Conservation (phyloP, 1,140 invertebrate species). For the Yoshiicerus persimilis region DNA sequence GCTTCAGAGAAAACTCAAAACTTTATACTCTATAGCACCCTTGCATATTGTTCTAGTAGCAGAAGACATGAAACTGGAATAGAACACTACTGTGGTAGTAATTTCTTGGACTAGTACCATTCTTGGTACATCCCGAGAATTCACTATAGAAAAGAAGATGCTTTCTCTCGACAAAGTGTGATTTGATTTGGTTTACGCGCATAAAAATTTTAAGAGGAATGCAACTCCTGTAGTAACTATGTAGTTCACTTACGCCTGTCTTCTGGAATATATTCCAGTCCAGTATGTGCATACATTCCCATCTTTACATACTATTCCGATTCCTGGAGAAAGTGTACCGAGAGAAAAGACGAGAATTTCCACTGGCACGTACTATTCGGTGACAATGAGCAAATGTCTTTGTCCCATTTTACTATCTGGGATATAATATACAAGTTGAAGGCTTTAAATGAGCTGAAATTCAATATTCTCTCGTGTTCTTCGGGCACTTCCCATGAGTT, state of each 20-base stretch:
- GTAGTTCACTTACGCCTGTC: not conserved
- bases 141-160: not conserved
- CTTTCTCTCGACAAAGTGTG: conserved; percentile 4
- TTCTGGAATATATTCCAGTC: not conserved
- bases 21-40: not conserved
- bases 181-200: conserved; percentile 23
- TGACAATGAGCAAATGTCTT: conserved; percentile 4
- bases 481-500: not conserved
- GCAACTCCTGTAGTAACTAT: not conserved
- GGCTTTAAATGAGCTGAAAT: conserved; percentile 37
- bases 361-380: not conserved
- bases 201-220: conserved; percentile 25
- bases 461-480: conserved; percentile 30
- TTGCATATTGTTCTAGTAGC: not conserved
- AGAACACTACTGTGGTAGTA: not conserved
- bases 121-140: not conserved
- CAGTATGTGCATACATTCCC: not conserved
- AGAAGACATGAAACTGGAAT: not conserved
- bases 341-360: not conserved
- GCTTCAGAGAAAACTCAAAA: not conserved
- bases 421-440: conserved; percentile 22
- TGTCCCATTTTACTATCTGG: conserved; percentile 20
- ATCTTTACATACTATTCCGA: not conserved
- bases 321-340: too few relatives aligned
- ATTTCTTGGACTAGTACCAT: not conserved